Base-by-base conservation (phyloP, 2,888 invertebrate species). In the Lingula anatina region DNA sequence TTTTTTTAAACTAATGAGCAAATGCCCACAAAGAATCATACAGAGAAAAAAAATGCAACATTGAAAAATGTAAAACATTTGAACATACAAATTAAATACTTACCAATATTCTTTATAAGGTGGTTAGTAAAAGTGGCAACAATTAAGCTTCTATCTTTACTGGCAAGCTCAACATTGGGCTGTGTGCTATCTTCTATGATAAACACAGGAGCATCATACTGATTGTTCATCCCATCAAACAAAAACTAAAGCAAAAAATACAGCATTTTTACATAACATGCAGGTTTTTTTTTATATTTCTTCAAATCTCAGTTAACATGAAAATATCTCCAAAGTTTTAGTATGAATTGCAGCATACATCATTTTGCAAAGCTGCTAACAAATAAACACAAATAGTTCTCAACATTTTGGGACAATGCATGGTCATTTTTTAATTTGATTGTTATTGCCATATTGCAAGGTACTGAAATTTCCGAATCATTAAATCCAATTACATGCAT, bases 61-160 rank as follows among this genome's bases (percentile, higher is more conserved):
- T 15, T 12, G 31, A 31, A 15, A 31, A 12, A 15, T 12, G 9
- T 9, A 15, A 9, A 31, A 31, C 15, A 31, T 31, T 31, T 31
- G 21, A n/a, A n/a, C 20, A 37, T 27, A n/a, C 26, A 47, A 23
- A 12, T n/a, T 31, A 15, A 31, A 31, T 9, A 9, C 31, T 58
- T 66, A 81, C 81, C 94, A 75, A 92, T 92, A 80, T 93, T 93
- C 79, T 90, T 90, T 27, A 92, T 80, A 57, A 94, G 83, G 73
- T 93, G 90, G 71, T 90, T 87, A 1, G 92, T 89, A 78, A 91
- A 94, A 23, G 92, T 90, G 52, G 94, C 93, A 3, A 91, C 92
- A 60, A 94, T 88, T 44, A 93, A 87, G 76, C 92, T 91, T 2
- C 92, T 83, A 75, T 92, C 90, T 57, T 86, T 85, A 2, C 90